phyloP scores from a whole-genome alignment of 1,140 invertebrate species.

The Penaeus indicus region DNA sequence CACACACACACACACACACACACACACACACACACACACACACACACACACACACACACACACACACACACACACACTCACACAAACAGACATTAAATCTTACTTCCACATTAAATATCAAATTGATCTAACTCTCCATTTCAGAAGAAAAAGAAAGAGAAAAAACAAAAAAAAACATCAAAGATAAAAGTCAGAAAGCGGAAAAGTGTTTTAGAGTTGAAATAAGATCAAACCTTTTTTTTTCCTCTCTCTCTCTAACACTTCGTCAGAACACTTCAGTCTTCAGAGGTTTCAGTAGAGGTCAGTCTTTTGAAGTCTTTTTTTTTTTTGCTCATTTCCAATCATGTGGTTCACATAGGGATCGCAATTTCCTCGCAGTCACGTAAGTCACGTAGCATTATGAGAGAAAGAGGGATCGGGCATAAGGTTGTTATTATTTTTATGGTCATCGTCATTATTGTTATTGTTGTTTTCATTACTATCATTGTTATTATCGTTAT shows the following conservation, averaged over 20 bases:
- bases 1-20: too few relatives aligned
- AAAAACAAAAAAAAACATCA: neutral
- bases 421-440: neutral
- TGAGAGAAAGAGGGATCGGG: neutral
- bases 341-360: too few relatives aligned
- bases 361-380: neutral
- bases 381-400: neutral
- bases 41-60: too few relatives aligned
- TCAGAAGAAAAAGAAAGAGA: slow-evolving; percentile 8
- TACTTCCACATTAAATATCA: neutral
- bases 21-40: too few relatives aligned
- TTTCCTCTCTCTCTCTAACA: too few relatives aligned
- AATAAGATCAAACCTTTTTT: too few relatives aligned
- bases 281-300: too few relatives aligned
- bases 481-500: slow-evolving; percentile 1
- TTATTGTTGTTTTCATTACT: neutral
- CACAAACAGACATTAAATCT: neutral
- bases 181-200: neutral
- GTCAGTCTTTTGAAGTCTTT: too few relatives aligned
- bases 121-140: neutral
- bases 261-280: too few relatives aligned
- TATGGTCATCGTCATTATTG: neutral
- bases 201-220: neutral
- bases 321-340: too few relatives aligned
- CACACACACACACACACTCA: too few relatives aligned